These are phyloP conservation scores for Acanthurus lineatus DNA, from an alignment of 2,797 vertebrate species.

Conservation along the genomic window DNA sequence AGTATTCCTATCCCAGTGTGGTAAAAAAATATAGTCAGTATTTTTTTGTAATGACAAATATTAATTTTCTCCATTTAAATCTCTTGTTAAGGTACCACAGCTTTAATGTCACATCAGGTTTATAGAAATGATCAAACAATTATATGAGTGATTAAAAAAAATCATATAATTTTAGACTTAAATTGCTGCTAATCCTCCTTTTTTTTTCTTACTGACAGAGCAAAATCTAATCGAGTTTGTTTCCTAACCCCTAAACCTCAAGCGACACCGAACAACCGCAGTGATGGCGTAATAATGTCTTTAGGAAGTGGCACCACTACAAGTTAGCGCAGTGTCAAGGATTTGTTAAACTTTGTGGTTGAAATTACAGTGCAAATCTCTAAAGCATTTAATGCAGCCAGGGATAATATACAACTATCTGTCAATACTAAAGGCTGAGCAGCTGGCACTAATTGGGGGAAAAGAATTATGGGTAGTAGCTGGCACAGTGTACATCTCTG, in stretches of 20 bases:
- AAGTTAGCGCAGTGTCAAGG: slow-evolving; percentile 69
- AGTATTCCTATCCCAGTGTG: slow-evolving; percentile 27
- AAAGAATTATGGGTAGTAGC: slow-evolving; percentile 91
- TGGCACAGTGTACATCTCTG: slow-evolving; percentile 79
- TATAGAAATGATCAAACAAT: neutral
- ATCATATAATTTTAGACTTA: neutral
- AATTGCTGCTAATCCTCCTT: neutral
- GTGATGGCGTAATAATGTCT: slow-evolving; percentile 47
- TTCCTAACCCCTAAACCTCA: slow-evolving; percentile 18
- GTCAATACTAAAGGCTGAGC: slow-evolving; percentile 87
- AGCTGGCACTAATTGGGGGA: slow-evolving; percentile 90
- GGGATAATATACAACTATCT: slow-evolving; percentile 91
- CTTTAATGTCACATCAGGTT: neutral
- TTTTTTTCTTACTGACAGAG: neutral
- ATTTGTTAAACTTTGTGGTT: slow-evolving; percentile 75
- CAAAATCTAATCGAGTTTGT: neutral
- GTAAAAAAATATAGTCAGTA: slow-evolving; percentile 4
- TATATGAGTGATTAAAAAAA: neutral
- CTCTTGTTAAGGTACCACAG: neutral
- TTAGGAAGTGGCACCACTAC: slow-evolving; percentile 70
- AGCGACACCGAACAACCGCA: slow-evolving; percentile 26
- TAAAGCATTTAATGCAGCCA: slow-evolving; percentile 81
- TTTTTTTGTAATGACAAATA: slow-evolving; percentile 2
- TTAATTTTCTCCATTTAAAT: neutral
- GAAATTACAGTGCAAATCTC: slow-evolving; percentile 84